Evolutionary conservation across 2,797 vertebrate genomes (phyloP).

Genomic region (Limosa lapponica): DNA sequence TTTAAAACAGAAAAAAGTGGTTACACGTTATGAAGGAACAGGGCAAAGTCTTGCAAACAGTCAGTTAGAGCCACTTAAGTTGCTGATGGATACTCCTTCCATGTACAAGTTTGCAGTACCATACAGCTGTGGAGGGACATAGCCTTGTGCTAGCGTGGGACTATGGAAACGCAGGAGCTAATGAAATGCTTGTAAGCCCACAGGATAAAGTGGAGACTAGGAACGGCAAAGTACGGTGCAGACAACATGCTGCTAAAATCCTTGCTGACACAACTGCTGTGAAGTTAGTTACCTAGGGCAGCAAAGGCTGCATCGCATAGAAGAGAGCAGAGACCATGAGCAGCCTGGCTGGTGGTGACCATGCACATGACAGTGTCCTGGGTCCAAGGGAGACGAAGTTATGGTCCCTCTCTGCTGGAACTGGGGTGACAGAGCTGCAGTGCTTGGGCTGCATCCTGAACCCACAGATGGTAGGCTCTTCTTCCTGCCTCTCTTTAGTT

Average conservation of each 20-base stretch:
- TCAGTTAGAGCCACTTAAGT: not conserved
- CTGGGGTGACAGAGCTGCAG: not conserved
- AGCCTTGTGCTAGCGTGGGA: not conserved
- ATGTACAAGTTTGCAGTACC: accelerated
- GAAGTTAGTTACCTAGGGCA: not conserved
- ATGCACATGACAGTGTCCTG: accelerated
- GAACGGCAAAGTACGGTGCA: not conserved
- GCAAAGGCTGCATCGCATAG: accelerated
- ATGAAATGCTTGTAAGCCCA: not conserved
- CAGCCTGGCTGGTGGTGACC: not conserved
- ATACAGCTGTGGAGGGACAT: accelerated
- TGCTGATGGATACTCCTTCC: not conserved
- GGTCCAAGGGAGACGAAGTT: not conserved
- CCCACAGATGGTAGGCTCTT: accelerated
- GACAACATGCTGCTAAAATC: not conserved
- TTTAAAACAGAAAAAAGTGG: not conserved
- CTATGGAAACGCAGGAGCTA: not conserved
- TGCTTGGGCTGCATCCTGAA: not conserved
- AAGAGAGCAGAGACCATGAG: not conserved
- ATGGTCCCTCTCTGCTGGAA: not conserved
- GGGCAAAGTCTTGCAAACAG: not conserved
- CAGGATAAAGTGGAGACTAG: not conserved
- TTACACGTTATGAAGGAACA: not conserved
- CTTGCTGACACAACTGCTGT: not conserved
- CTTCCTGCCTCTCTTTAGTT: not conserved